These are phyloP conservation scores for Achatina immaculata DNA, from an alignment of 1,140 invertebrate genomes.

Conservation along the genomic window DNA sequence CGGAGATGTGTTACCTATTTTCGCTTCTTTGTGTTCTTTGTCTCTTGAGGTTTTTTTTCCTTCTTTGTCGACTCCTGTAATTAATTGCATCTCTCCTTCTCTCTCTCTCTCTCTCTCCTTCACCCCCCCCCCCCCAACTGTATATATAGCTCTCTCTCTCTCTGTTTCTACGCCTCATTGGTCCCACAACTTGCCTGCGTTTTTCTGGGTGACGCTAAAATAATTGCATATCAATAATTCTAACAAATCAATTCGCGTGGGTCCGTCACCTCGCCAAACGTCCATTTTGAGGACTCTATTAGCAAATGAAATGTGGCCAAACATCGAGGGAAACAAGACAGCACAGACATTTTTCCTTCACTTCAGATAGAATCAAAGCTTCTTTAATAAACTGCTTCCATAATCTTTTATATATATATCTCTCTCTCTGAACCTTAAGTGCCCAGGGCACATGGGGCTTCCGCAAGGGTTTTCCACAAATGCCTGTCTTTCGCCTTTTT, in stretches of 20 bases:
- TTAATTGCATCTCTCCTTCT: not conserved
- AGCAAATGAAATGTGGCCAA: conserved; percentile 5
- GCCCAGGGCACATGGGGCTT: too few relatives aligned
- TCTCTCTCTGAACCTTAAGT: too few relatives aligned
- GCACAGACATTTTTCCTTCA: not conserved
- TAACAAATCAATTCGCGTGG: not conserved
- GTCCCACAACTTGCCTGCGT: not conserved
- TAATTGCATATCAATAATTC: conserved; percentile 7
- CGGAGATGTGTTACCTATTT: too few relatives aligned
- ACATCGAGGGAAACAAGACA: not conserved
- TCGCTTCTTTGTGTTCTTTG: not conserved
- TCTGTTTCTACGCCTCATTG: not conserved
- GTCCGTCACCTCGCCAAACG: not conserved
- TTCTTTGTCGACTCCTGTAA: not conserved
- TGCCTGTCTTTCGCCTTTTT: too few relatives aligned
- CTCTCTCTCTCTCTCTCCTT: conserved; percentile 14
- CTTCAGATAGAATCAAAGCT: not conserved
- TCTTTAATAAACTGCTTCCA: too few relatives aligned
- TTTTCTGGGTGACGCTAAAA: not conserved
- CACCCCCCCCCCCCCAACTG: too few relatives aligned
- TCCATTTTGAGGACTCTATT: not conserved
- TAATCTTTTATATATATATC: too few relatives aligned
- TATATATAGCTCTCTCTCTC: not conserved
- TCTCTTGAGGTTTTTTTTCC: not conserved
- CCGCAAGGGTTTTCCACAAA: too few relatives aligned